phyloP scores from a whole-genome alignment of 2,888 invertebrate genomes.

The Cactoblastis cactorum region DNA sequence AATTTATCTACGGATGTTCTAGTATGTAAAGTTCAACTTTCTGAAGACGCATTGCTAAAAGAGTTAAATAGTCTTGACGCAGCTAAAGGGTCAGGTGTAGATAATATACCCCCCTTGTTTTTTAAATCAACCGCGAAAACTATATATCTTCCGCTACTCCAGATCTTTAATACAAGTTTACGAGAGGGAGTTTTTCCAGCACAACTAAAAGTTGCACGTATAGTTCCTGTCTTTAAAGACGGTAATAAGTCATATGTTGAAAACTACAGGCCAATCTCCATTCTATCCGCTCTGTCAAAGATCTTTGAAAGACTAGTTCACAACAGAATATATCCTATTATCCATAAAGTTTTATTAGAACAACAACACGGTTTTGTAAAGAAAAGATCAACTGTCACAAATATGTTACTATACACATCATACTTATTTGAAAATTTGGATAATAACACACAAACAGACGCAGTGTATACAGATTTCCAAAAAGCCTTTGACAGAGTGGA shows the following conservation, averaged over 20 bases:
- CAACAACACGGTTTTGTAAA: not conserved
- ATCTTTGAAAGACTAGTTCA: constrained; percentile 22
- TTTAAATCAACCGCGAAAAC: not conserved
- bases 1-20: not conserved
- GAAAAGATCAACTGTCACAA: no score
- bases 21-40: not conserved
- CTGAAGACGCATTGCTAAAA: not conserved
- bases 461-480: constrained; percentile 5
- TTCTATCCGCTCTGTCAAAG: constrained; percentile 20
- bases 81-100: not conserved
- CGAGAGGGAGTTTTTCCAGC: not conserved
- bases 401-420: no score
- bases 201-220: not conserved
- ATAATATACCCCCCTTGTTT: not conserved
- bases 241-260: not conserved
- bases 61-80: not conserved
- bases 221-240: not conserved
- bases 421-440: no score
- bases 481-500: constrained; percentile 10
- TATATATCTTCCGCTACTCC: not conserved
- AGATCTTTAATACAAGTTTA: not conserved
- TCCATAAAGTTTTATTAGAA: constrained; percentile 18
- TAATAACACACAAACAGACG: no score
- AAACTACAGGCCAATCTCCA: constrained; percentile 19
- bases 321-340: constrained; percentile 16